Conservation (phyloP, 2,888 invertebrate genomes). For the Acrobasis repandana region DNA sequence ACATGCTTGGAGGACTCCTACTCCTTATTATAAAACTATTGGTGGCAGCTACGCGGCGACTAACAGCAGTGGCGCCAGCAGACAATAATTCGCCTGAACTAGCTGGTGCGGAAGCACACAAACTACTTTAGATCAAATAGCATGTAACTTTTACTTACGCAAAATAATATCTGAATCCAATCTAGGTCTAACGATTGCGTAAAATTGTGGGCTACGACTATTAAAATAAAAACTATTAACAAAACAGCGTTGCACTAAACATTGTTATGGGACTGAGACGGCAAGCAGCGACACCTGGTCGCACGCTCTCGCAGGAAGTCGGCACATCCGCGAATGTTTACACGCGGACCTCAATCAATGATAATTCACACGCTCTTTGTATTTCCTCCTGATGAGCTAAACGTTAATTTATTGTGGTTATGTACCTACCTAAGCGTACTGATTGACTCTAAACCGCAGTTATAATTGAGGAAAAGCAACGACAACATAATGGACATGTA, state of each 20-base stretch:
- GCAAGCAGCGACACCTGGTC: background rate
- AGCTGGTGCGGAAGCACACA: too few species aligned
- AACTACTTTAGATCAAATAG: too few species aligned
- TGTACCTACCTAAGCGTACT: background rate
- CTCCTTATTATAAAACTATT: too few species aligned
- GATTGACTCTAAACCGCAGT: background rate
- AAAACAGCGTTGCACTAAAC: background rate
- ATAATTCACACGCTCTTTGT: background rate
- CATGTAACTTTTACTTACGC: too few species aligned
- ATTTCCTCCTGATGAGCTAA: background rate
- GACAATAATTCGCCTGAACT: too few species aligned
- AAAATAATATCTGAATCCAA: too few species aligned
- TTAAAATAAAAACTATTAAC: background rate
- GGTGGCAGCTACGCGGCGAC: too few species aligned
- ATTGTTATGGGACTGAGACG: background rate
- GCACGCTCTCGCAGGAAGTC: background rate
- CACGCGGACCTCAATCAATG: background rate
- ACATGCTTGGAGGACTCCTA: too few species aligned
- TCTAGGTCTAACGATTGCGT: too few species aligned
- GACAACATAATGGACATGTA: background rate
- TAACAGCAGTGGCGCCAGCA: too few species aligned
- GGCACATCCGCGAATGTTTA: background rate
- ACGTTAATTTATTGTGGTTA: background rate
- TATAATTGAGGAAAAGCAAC: slow-evolving; percentile 1
- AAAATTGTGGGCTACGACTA: too few species aligned